Evolutionary conservation across 2,888 invertebrate species (phyloP).

Genomic region (Pemphredon lugubris): DNA sequence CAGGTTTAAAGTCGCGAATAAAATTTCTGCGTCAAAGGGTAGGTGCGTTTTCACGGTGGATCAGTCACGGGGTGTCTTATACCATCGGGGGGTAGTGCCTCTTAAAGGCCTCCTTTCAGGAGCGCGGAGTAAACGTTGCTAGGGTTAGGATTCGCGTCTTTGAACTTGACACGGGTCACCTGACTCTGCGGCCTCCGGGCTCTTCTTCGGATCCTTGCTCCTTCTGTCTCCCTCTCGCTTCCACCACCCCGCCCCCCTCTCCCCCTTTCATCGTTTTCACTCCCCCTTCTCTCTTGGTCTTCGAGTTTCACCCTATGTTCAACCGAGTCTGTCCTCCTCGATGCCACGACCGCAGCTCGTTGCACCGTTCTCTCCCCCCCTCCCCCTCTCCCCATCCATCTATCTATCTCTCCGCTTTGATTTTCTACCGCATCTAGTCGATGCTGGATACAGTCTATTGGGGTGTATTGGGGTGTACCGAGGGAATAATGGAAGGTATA

Average conservation of each 20-base stretch:
- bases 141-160: slow-evolving; percentile 72
- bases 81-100: slow-evolving; percentile 36
- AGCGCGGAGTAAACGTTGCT: slow-evolving; percentile 61
- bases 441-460: slow-evolving; percentile 24
- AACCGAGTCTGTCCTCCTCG: slow-evolving; percentile 26
- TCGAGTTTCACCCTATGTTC: slow-evolving; percentile 12
- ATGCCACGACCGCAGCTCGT: slow-evolving; percentile 50
- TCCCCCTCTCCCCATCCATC: slow-evolving; percentile 8
- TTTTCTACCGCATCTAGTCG: slow-evolving; percentile 33
- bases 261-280: slow-evolving; percentile 2
- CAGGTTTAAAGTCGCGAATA: slow-evolving; percentile 58
- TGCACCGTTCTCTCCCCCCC: too few relatives aligned
- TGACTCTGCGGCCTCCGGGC: slow-evolving; percentile 66
- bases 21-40: slow-evolving; percentile 71
- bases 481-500: too few relatives aligned
- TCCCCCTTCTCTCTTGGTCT: not conserved
- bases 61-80: slow-evolving; percentile 63
- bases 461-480: slow-evolving; percentile 22
- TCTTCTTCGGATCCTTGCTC: slow-evolving; percentile 46
- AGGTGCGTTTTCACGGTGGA: slow-evolving; percentile 71
- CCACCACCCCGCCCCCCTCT: slow-evolving; percentile 15
- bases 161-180: slow-evolving; percentile 80
- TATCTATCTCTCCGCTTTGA: slow-evolving; percentile 25
- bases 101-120: slow-evolving; percentile 61
- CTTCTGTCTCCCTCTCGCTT: slow-evolving; percentile 21